Base-by-base conservation (phyloP, 1,140 invertebrate genomes). In the Bicyclus anynana region DNA sequence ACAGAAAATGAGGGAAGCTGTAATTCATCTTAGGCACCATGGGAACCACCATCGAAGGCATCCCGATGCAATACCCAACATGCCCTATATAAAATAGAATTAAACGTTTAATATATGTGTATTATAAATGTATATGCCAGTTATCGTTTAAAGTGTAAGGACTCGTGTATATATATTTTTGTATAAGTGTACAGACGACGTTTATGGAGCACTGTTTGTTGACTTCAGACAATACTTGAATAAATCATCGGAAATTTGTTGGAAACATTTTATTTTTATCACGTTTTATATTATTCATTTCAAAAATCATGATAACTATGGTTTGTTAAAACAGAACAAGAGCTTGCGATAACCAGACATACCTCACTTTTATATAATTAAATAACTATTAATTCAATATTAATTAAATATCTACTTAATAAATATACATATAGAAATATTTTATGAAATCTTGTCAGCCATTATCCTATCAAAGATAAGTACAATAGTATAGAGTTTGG, bases 171-270 rank as follows among this genome's bases (percentile, higher is more conserved):
- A 81, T 84, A 85, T 77, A 77, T 77, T 75, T 77, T 80, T 73
- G 48, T 74, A 71, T 77, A 77, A 76, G 67, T 83, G 79, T 83
- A 81, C 70, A 83, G 71, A 74, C 62, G 68, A 52, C 40, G 64
- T 74, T 69, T 70, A 69, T 63, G 69, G 73, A 70, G 69, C 67
- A 76, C 63, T 56, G 56, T 76, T 80, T 73, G 74, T 82, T 82
- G 80, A 81, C 79, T 81, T 71, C 72, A 74, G 78, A 85, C 82
- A 85, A 82, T 85, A 83, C 72, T 76, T 77, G 53, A 82, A 78
- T 77, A 79, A 82, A 81, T 71, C 62, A 69, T 80, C 65, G 56
- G 53, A 68, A 65, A 76, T 72, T 60, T 65, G 54, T 60, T 60
- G 47, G 26, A 37, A 47, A 67, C 53, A 62, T 72, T 76, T 80